phyloP scores from a whole-genome alignment of 2,113 vertebrate genomes.

The Urocynchramus pylzowi region DNA sequence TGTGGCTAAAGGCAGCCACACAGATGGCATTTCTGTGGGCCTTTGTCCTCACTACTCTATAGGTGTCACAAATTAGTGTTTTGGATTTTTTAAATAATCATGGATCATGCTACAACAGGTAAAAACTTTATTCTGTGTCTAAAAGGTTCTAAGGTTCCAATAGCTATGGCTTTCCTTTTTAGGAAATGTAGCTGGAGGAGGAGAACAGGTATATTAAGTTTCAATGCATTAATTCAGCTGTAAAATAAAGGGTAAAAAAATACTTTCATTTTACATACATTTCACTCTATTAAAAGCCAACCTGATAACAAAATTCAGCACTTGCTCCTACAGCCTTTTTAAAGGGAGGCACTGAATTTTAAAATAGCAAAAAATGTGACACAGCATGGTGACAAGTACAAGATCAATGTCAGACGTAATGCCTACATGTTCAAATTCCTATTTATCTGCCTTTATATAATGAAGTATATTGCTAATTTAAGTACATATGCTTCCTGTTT shows the following conservation, averaged over 20 bases:
- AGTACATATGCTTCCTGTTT: not conserved
- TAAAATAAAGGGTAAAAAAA: not conserved
- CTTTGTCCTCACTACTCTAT: not conserved
- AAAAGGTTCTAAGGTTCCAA: not conserved
- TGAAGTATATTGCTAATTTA: not conserved
- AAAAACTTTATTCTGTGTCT: not conserved
- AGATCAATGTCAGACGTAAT: slow-evolving; percentile 40
- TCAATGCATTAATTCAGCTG: not conserved
- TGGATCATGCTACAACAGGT: not conserved
- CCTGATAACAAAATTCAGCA: slow-evolving; percentile 19
- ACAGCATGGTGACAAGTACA: slow-evolving; percentile 39
- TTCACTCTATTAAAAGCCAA: slow-evolving; percentile 36
- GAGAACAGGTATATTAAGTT: not conserved
- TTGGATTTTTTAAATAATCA: not conserved
- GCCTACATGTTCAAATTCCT: not conserved
- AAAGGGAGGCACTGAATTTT: not conserved
- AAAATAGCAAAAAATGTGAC: slow-evolving; percentile 41
- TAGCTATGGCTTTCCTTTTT: not conserved
- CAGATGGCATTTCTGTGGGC: not conserved
- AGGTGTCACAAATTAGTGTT: not conserved
- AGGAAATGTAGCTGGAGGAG: not conserved
- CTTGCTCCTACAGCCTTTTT: slow-evolving; percentile 41
- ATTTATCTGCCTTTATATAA: slow-evolving; percentile 21
- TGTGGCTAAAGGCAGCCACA: not conserved
- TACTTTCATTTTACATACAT: not conserved